Evolutionary conservation across 1,140 invertebrate species (phyloP).

Genomic region (Physella acuta): DNA sequence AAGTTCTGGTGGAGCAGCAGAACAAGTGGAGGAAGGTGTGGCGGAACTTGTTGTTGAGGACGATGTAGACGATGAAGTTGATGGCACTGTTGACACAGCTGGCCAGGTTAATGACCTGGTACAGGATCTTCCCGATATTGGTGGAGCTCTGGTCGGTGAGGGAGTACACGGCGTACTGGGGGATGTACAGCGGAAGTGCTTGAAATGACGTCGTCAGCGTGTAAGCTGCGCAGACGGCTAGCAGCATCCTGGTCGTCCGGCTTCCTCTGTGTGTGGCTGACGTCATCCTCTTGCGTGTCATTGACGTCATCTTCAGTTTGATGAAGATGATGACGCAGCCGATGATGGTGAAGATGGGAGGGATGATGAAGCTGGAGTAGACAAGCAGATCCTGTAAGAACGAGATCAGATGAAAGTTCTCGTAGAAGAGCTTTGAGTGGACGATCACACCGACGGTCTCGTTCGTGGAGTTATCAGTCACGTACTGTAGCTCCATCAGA

Average conservation of each 20-base stretch:
- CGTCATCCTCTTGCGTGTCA: not conserved
- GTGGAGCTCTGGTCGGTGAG: not conserved
- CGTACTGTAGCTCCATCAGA: conserved; percentile 10
- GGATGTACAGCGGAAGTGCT: not conserved
- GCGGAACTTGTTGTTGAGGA: too few relatives aligned
- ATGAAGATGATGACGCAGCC: conserved; percentile 4
- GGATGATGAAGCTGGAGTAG: not conserved
- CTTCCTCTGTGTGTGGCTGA: too few relatives aligned
- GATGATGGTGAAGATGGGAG: not conserved
- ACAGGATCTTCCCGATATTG: too few relatives aligned
- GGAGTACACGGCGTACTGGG: not conserved
- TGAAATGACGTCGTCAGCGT: not conserved
- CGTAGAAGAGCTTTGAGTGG: not conserved
- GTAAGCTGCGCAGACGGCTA: conserved; percentile 4
- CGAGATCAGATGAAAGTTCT: not conserved
- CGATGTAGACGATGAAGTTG: too few relatives aligned
- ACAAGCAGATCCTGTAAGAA: not conserved
- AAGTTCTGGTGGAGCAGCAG: too few relatives aligned
- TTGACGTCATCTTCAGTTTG: not conserved
- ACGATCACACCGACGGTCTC: not conserved
- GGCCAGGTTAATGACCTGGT: not conserved
- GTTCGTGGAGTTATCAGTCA: not conserved
- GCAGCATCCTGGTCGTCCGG: conserved; percentile 11
- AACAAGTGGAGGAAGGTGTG: too few relatives aligned
- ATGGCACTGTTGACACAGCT: conserved; percentile 4